phyloP scores from a whole-genome alignment of 2,113 vertebrate species.

The Pseudorectes ferrugineus region DNA sequence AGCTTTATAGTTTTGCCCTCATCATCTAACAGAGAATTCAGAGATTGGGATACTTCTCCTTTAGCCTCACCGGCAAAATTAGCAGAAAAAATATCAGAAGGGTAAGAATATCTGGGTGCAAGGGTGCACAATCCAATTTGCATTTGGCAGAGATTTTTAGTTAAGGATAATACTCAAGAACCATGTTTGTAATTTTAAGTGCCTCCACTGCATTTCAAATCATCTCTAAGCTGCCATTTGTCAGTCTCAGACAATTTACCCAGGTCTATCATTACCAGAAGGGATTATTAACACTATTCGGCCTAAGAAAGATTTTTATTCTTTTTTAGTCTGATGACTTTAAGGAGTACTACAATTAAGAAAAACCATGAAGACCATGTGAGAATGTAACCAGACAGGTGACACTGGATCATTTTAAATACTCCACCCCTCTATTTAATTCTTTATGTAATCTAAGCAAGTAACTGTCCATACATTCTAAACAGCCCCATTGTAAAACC shows the following conservation, averaged over 20 bases:
- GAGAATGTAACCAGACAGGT: background rate
- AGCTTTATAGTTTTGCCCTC: background rate
- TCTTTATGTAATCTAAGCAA: background rate
- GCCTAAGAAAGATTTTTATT: background rate
- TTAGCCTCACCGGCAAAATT: background rate
- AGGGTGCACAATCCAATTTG: background rate
- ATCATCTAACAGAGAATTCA: background rate
- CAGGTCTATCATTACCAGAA: background rate
- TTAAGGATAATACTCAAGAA: background rate
- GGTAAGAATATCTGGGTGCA: background rate
- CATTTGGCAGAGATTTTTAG: background rate
- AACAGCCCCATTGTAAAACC: background rate
- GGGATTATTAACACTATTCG: background rate
- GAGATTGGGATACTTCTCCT: background rate
- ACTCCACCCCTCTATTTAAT: background rate
- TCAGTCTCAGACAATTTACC: conserved; percentile 4
- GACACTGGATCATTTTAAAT: background rate
- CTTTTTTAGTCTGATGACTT: background rate
- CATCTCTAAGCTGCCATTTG: background rate
- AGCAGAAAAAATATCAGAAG: background rate
- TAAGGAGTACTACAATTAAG: background rate
- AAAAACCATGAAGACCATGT: background rate
- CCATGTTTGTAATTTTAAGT: background rate
- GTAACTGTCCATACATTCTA: background rate
- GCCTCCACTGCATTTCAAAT: background rate